Evolutionary conservation across 2,888 invertebrate genomes (phyloP).

Genomic region (Girardia tigrina): DNA sequence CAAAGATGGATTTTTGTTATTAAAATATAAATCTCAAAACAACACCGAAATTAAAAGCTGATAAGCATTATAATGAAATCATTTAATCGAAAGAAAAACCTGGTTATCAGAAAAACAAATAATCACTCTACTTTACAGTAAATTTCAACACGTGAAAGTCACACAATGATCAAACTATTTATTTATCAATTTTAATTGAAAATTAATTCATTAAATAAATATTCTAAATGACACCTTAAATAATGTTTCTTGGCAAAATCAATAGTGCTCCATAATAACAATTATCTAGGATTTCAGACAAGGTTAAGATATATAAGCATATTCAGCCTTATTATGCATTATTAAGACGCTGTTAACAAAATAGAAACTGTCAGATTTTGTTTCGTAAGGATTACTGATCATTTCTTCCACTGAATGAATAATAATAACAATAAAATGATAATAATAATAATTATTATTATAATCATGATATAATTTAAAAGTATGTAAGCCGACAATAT

Average conservation of each 20-base stretch:
- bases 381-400: slow-evolving; percentile 87
- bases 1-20: too few relatives aligned
- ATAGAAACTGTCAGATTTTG: slow-evolving; percentile 93
- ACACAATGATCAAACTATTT: slow-evolving; percentile 23
- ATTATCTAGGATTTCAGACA: not conserved
- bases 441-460: slow-evolving; percentile 18
- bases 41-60: too few relatives aligned
- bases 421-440: slow-evolving; percentile 36
- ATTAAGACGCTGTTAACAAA: slow-evolving; percentile 89
- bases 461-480: not conserved
- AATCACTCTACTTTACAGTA: slow-evolving; percentile 14
- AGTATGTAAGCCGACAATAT: too few relatives aligned
- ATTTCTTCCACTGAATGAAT: slow-evolving; percentile 72
- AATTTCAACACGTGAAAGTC: not conserved
- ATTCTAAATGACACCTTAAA: slow-evolving; percentile 20
- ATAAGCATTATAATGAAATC: too few relatives aligned
- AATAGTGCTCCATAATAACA: slow-evolving; percentile 17
- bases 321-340: slow-evolving; percentile 99
- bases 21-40: too few relatives aligned
- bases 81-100: too few relatives aligned
- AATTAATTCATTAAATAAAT: not conserved
- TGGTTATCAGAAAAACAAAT: too few relatives aligned
- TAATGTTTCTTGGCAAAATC: slow-evolving; percentile 7
- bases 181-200: slow-evolving; percentile 1
- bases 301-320: slow-evolving; percentile 60